A percentile compares a stretch with the other conserved stretches of the same genome.
phyloP scores from a whole-genome alignment of 2,888 invertebrate species.

The Frankliniella intonsa region DNA sequence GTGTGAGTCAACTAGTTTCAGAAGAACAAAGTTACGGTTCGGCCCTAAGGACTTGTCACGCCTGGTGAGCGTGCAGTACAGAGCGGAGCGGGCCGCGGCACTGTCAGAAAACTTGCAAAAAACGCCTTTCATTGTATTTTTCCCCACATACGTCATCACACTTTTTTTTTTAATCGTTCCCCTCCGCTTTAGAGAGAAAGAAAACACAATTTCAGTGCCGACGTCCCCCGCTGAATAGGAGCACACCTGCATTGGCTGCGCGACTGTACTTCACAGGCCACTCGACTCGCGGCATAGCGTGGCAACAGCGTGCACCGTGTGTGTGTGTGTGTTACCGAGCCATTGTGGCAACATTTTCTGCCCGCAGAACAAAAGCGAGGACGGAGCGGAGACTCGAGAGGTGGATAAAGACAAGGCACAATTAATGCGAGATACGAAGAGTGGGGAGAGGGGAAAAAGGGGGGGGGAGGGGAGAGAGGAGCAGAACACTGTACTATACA shows the following conservation, averaged over 20 bases:
- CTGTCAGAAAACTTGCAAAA: too few relatives aligned
- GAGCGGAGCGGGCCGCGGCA: too few relatives aligned
- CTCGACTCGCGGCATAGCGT: neutral
- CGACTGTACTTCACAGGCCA: neutral
- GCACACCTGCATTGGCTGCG: neutral
- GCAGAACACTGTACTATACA: neutral
- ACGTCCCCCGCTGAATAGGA: neutral
- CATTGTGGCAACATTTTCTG: slow-evolving; percentile 19
- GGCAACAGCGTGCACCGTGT: neutral
- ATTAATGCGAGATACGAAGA: too few relatives aligned
- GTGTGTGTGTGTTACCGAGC: neutral
- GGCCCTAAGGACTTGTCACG: too few relatives aligned
- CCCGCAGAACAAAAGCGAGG: neutral
- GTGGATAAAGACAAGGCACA: neutral
- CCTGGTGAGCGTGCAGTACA: too few relatives aligned
- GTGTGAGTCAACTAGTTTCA: too few relatives aligned
- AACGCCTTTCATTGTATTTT: too few relatives aligned
- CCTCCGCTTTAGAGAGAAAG: neutral
- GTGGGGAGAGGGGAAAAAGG: neutral
- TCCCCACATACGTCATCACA: too few relatives aligned
- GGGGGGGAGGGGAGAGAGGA: neutral
- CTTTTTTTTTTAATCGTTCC: neutral
- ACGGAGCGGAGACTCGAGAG: neutral
- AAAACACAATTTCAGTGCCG: neutral
- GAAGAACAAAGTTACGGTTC: too few relatives aligned